Percentiles rank a stretch among this genome's conserved stretches.
Conservation (phyloP, 2,888 invertebrate species). For the Reticulitermes lucifugus region DNA sequence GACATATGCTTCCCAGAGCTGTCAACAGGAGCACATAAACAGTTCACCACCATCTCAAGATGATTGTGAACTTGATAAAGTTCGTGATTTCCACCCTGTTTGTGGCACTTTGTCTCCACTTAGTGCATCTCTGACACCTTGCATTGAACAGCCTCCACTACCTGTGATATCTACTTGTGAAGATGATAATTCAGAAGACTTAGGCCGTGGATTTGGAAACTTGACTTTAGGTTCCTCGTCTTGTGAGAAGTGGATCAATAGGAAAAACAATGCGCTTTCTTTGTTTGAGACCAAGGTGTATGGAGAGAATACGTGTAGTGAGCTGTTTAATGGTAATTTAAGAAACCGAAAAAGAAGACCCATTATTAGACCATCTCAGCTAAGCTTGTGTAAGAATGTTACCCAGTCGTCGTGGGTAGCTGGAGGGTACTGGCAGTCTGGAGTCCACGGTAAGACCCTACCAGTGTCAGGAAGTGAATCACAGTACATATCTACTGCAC, state of each 20-base stretch:
- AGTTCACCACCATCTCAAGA: background rate
- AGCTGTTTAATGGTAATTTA: background rate
- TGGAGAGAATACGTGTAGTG: slow-evolving; percentile 8
- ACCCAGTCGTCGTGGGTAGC: slow-evolving; percentile 74
- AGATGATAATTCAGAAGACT: slow-evolving; percentile 8
- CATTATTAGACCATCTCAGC: slow-evolving; percentile 19
- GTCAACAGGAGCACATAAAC: background rate
- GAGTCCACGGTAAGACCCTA: slow-evolving; percentile 60
- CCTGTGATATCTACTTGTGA: background rate
- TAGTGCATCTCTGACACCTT: background rate
- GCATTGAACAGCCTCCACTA: background rate
- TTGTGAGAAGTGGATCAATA: background rate
- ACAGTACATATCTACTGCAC: slow-evolving; percentile 46
- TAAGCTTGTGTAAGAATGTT: slow-evolving; percentile 62
- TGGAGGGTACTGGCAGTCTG: slow-evolving; percentile 75
- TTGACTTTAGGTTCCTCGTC: background rate
- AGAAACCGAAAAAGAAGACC: background rate
- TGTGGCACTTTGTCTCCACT: background rate
- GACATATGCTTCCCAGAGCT: background rate
- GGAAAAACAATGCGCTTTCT: background rate
- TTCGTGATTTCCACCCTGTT: background rate
- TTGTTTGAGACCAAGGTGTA: slow-evolving; percentile 28
- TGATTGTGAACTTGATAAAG: background rate
- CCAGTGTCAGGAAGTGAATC: background rate
- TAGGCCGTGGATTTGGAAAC: slow-evolving; percentile 16